Conservation (phyloP, 2,888 invertebrate species). For the Perizoma affinitatum region DNA sequence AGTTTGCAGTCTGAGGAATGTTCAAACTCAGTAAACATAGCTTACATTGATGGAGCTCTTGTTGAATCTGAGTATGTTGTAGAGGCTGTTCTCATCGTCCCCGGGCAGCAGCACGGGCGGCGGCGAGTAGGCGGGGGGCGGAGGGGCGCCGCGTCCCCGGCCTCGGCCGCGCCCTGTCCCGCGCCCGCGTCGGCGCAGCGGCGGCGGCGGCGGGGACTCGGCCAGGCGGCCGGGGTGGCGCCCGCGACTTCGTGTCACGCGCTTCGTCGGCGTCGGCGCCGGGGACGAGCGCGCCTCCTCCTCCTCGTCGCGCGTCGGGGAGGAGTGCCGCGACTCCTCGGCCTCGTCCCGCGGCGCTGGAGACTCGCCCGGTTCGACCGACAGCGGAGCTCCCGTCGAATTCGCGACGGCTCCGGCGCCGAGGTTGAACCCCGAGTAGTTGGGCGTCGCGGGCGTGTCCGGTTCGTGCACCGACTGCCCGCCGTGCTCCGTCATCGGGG, state of each 20-base stretch:
- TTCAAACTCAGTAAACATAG: slow-evolving; percentile 3
- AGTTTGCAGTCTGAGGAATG: too few relatives aligned
- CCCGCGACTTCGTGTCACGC: slow-evolving; percentile 87
- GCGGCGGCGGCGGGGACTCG: slow-evolving; percentile 78
- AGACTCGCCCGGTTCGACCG: slow-evolving; percentile 37
- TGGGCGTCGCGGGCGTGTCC: slow-evolving; percentile 75
- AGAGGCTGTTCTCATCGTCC: slow-evolving; percentile 93
- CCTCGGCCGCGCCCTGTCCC: slow-evolving; percentile 68
- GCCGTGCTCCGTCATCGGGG: slow-evolving; percentile 83
- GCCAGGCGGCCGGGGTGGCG: slow-evolving; percentile 76
- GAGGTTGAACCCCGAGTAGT: slow-evolving; percentile 71
- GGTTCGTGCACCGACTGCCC: slow-evolving; percentile 80
- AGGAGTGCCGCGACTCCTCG: slow-evolving; percentile 58
- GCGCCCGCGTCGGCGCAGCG: slow-evolving; percentile 66
- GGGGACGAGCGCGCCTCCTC: slow-evolving; percentile 83
- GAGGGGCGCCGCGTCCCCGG: slow-evolving; percentile 73
- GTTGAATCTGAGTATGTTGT: slow-evolving; percentile 92
- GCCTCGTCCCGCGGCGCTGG: slow-evolving; percentile 59
- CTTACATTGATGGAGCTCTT: slow-evolving; percentile 91
- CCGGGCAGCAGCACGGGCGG: slow-evolving; percentile 79
- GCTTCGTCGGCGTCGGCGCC: slow-evolving; percentile 79
- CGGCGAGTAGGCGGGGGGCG: slow-evolving; percentile 78
- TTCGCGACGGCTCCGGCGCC: slow-evolving; percentile 64
- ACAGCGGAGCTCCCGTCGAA: slow-evolving; percentile 59
- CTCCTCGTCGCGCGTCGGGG: slow-evolving; percentile 53